Evolutionary conservation across 2,113 vertebrate genomes (phyloP), one percentile per base, ranked within the genome.

Genomic region (Xiphias gladius): DNA sequence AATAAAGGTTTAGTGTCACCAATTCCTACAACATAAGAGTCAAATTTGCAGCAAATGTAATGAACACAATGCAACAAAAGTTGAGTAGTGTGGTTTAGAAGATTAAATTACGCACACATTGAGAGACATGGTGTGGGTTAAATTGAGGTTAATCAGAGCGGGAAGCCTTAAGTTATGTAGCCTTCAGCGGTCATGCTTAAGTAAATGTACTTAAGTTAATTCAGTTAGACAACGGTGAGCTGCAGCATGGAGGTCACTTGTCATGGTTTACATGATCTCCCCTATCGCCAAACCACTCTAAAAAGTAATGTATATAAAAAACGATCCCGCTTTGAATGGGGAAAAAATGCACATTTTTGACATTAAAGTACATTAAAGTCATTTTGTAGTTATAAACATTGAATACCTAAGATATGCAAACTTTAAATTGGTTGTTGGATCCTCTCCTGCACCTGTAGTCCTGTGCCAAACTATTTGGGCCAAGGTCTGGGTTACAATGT

Each of bases 101-200:
- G 12, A 76, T 41, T 41, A 52, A 9, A 39, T 35, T 32, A 35
- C 35, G 55, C 20, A 61, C n/a, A 26, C 13, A 52, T 3, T 52
- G 7, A 22, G 20, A 57, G 24, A 43, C 48, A 46, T 10, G n/a
- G 52, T 48, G 52, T 35, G 35, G 17, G 41, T 9, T 14, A 35
- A 41, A 62, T 28, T 73, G 28, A 30, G 28, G 73, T 54, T 71
- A 88, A 73, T 83, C 41, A 77, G 17, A 84, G 32, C 26, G 30
- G 73, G 70, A 79, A 82, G 48, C 67, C 9, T 76, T 66, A 16
- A 73, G 17, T 84, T 48, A 69, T 20, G 26, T 28, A 76, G 74
- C 50, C 16, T 54, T 71, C 28, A 76, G 55, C 2, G 0, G 43
- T 58, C 71, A 66, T 71, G 61, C n/a, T 73, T 50, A 78, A 75